Conservation (phyloP, 1,140 invertebrate species). For the Holotrichia oblita region DNA sequence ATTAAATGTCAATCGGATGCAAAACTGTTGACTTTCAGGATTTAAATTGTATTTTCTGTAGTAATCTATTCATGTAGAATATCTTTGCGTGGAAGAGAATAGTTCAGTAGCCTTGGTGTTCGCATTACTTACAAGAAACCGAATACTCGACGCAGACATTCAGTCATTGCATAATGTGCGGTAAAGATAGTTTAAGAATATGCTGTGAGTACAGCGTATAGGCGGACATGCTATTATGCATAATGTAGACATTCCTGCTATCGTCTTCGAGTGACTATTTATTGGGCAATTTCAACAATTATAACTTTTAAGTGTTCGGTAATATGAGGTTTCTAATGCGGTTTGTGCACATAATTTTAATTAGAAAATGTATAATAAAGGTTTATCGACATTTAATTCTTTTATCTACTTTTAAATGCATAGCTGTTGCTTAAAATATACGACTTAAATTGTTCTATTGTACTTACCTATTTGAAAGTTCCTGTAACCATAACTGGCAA, state of each 20-base stretch:
- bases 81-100: background rate
- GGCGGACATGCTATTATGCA: background rate
- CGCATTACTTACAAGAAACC: conserved; percentile 7
- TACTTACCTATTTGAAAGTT: too few species aligned
- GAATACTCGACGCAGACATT: background rate
- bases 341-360: background rate
- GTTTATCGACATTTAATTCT: too few species aligned
- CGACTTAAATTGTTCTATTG: too few species aligned
- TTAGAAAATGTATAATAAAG: background rate
- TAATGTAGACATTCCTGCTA: background rate
- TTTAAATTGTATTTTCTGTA: background rate
- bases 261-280: background rate
- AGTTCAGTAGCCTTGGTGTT: conserved; percentile 15
- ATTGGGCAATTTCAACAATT: conserved; percentile 4
- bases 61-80: background rate
- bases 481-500: too few species aligned
- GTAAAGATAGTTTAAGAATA: background rate
- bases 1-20: background rate
- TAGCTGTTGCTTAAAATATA: too few species aligned
- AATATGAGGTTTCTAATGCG: background rate
- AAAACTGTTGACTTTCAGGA: background rate
- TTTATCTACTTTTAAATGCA: too few species aligned
- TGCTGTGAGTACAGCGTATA: background rate
- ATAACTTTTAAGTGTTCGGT: background rate
- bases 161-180: conserved; percentile 1